Evolutionary conservation across 2,113 vertebrate species (phyloP), one percentile per base, ranked within the genome.

Genomic region (Odontesthes bonariensis): DNA sequence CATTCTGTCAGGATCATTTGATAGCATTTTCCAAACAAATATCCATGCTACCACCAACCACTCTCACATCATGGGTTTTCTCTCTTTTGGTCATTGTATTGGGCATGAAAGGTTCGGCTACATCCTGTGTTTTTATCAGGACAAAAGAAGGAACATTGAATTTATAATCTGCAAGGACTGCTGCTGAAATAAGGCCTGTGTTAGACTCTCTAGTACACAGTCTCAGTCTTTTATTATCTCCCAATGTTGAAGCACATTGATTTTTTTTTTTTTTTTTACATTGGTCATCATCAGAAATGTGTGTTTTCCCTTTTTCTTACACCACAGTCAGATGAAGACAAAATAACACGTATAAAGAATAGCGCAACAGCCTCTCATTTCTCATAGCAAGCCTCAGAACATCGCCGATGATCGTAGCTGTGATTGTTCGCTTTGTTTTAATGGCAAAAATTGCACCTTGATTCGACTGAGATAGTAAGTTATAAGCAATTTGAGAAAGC

Each of bases 401-500:
- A 77, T 69, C 52, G 73, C 20, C 61, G 54, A 62, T 75, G 60
- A 80, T 72, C 56, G 64, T 42, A 61, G 73, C 56, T 61, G 58
- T 42, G 71, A 59, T 53, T 44, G 38, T 42, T 65, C 75, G 40
- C 12, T 62, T 27, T 69, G 55, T 69, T 75, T 76, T 67, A 51
- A 66, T n/a, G 27, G 59, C 22, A 53, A 27, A 19, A 14, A 32
- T 54, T 19, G 53, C 23, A 54, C 44, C 20, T 74, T 14, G 14
- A 44, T 35, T 80, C 6, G 9, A 54, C 20, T 27, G 52, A 60
- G 31, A 59, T 71, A 67, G 49, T 67, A 57, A 49, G 53, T 77
- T 76, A 65, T 61, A 79, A 87, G 78, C 81, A 72, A 78, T 87
- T 83, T 82, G 62, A 76, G 74, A 64, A 74, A 64, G 63, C 27